Evolutionary conservation across 1,140 invertebrate species (phyloP).

Genomic region (Heterodera carotae): DNA sequence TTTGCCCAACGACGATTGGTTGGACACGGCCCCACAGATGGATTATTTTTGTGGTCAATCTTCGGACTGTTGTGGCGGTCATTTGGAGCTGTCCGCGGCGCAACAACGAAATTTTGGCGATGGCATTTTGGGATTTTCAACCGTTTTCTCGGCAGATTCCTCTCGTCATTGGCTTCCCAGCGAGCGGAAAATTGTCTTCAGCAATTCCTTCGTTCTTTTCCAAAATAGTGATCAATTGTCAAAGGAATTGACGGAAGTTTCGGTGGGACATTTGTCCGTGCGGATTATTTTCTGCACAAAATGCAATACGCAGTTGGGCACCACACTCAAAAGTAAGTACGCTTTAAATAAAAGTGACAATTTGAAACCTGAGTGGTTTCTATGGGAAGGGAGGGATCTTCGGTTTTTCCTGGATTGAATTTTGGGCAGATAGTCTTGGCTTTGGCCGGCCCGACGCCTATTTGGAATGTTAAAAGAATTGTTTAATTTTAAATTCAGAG

Average conservation of each 20-base stretch:
- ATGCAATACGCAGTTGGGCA: slow-evolving; percentile 40
- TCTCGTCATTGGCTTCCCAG: slow-evolving; percentile 46
- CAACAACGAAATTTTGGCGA: neutral
- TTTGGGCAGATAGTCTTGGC: too few relatives aligned
- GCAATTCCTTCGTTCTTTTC: slow-evolving; percentile 45
- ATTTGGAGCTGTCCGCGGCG: slow-evolving; percentile 5
- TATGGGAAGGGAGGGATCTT: too few relatives aligned
- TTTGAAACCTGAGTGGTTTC: too few relatives aligned
- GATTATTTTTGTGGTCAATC: slow-evolving; percentile 52
- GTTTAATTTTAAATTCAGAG: too few relatives aligned
- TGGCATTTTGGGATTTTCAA: slow-evolving; percentile 29
- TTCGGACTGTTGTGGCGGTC: slow-evolving; percentile 17
- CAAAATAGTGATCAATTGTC: slow-evolving; percentile 31
- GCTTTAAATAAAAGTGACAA: too few relatives aligned
- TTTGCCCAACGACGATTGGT: slow-evolving; percentile 52
- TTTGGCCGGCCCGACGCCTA: neutral
- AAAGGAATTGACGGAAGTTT: neutral
- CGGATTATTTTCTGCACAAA: slow-evolving; percentile 28
- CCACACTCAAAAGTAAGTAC: slow-evolving; percentile 34
- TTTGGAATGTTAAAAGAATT: neutral
- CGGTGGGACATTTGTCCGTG: neutral
- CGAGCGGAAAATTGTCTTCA: slow-evolving; percentile 38
- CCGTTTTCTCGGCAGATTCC: slow-evolving; percentile 23
- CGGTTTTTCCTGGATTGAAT: too few relatives aligned
- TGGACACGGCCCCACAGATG: slow-evolving; percentile 45